Base-by-base conservation (phyloP, 2,888 invertebrate genomes). In the Cremastobaeus sp. region DNA sequence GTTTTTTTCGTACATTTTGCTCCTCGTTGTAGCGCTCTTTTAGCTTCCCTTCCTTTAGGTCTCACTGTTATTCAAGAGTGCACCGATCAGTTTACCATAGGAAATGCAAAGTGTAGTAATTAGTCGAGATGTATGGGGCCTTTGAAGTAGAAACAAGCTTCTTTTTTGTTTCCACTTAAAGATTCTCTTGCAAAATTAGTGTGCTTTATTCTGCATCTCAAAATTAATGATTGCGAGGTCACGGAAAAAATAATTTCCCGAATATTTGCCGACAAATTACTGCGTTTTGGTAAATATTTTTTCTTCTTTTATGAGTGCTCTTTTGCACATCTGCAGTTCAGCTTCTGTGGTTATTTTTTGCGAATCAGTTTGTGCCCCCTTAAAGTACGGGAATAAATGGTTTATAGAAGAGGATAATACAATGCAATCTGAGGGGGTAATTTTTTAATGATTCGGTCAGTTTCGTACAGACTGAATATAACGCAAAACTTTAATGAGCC, bases 371-470 rank as follows among this genome's bases (percentile, higher is more conserved):
- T 43, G 64, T 43, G 48, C 18, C 35, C 35, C 54, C n/a, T 60
- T 52, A 52, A 66, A 62, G 66, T 54, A 68, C 50, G 57, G 21
- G 57, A 37, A 68, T 69, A 64, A 74, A 69, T 69, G 68, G 68
- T 54, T 68, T 68, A 43, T 54, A 17, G 52, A 69, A 64, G 48
- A 68, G 74, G 64, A 74, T 74, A 73, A 74, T 74, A 35, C 57
- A 57, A 62, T 32, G 71, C 50, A 52, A 72, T 68, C 62, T 28
- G 55, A 62, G 74, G 74, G 77, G 82, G 83, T 83, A 84, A 85
- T 86, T 85, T 86, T 84, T 86, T 86, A 85, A 83, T 83, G 85
- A 85, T 86, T 86, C 82, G 85, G 84, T 82, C 82, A 80, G 84
- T 84, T 84, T 83, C 84, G 84, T 85, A 85, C 84, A 84, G 84